Evolutionary conservation across 1,140 invertebrate species (phyloP), one percentile per base, ranked within the genome.

Genomic region (Drosophila willistoni): DNA sequence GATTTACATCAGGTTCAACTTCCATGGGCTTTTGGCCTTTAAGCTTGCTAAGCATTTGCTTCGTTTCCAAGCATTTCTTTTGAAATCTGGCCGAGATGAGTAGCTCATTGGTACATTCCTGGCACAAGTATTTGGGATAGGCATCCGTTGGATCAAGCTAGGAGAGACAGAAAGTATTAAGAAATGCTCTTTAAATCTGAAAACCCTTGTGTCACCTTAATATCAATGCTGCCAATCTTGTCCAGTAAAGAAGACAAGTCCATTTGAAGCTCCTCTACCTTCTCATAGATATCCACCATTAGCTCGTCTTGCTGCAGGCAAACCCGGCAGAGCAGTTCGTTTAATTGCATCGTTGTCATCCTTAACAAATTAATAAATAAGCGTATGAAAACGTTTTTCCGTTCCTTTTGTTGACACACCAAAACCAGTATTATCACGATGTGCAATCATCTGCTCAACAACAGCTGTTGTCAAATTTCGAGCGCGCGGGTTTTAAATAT

Each of bases 1-100:
- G 54, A 12, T 64, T 33, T 1, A 55, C 19, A 4, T 44, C 34
- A 14, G 13, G 41, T 17, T 33, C 36, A 2, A 39, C 65, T 9
- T 55, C 60, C 12, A 19, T 44, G 2, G 9, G 0, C 5, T 10
- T 25, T 22, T 34, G 29, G 9, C 14, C 17, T 7, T n/a, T 14
- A 44, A 25, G 14, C 25, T 64, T 25, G 7, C 25, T 56, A 0
- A 71, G 29, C 12, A 44, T 19, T 34, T 73, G 63, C 14, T 86
- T 64, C 0, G 79, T 68, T 3, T 68, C 42, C 1, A 14, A 44
- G 44, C 80, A 90, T 63, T 90, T 90, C 7, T 70, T 56, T 2
- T 80, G 77, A 64, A 90, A 87, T 64, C 77, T 84, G 14, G 79
- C 82, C 0, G 77, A 33, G 6, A 81, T 79, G 6, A 84, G 55